phyloP scores from a whole-genome alignment of 2,113 vertebrate genomes.

The Pygathrix nemaeus region DNA sequence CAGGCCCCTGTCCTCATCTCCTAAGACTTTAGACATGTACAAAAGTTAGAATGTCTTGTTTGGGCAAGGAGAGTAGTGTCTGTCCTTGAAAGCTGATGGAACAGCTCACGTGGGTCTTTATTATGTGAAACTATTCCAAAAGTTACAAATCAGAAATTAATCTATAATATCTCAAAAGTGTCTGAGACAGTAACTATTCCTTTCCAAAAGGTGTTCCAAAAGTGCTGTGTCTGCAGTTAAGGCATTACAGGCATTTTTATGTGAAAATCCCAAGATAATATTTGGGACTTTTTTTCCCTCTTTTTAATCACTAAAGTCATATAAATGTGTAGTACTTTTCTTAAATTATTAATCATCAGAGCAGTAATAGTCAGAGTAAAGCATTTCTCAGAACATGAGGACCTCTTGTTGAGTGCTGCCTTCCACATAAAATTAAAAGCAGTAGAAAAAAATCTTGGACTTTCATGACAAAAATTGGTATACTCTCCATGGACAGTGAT shows the following conservation, averaged over 20 bases:
- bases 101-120: conserved; percentile 45
- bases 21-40: conserved; percentile 18
- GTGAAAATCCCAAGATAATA: conserved; percentile 40
- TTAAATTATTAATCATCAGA: conserved; percentile 66
- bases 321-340: conserved; percentile 52
- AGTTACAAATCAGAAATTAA: conserved; percentile 65
- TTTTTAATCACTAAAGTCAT: conserved; percentile 59
- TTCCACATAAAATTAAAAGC: conserved; percentile 59
- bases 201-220: conserved; percentile 45
- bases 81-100: conserved; percentile 31
- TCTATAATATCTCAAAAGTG: neutral
- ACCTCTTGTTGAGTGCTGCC: conserved; percentile 41
- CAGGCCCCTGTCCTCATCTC: neutral
- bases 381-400: conserved; percentile 47
- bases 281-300: neutral
- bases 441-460: conserved; percentile 53
- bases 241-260: conserved; percentile 40
- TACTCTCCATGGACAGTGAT: conserved; percentile 32
- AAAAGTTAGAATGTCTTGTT: conserved; percentile 11
- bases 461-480: conserved; percentile 53
- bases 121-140: conserved; percentile 39
- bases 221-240: neutral
- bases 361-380: conserved; percentile 62
- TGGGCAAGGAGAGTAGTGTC: neutral
- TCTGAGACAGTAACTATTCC: conserved; percentile 40